These are phyloP conservation scores for Forbesichthys agassizii DNA, from an alignment of 2,113 vertebrate species.

Conservation along the genomic window DNA sequence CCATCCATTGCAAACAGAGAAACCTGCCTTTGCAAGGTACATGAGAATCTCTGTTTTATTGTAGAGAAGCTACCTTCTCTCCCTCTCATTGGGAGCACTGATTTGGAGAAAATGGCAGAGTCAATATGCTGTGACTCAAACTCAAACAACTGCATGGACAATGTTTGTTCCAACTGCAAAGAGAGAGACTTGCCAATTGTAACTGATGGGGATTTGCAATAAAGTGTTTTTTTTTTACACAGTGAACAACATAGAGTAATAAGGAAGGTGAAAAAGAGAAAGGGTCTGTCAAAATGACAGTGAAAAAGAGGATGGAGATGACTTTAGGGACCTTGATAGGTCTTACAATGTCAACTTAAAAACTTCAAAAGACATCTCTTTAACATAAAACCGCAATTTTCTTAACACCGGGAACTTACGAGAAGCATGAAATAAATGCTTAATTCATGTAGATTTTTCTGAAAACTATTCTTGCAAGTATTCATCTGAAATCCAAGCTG, in stretches of 20 bases:
- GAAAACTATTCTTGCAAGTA: background rate
- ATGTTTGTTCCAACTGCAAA: constrained; percentile 4
- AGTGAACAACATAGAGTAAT: background rate
- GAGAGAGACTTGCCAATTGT: constrained; percentile 3
- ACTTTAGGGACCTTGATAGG: background rate
- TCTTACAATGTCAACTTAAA: background rate
- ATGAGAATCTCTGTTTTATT: background rate
- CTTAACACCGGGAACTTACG: background rate
- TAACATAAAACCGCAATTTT: background rate
- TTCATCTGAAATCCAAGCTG: background rate
- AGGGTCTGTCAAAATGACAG: background rate
- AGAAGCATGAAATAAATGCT: background rate
- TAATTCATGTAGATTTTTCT: constrained; percentile 18
- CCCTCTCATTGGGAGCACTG: background rate
- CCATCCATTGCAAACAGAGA: constrained; percentile 10
- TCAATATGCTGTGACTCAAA: constrained; percentile 1
- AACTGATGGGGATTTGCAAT: background rate
- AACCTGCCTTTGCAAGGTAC: constrained; percentile 5
- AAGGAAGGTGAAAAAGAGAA: background rate
- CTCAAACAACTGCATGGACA: constrained; percentile 8
- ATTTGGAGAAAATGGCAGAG: constrained; percentile 1
- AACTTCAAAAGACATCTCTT: background rate
- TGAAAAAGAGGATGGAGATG: background rate
- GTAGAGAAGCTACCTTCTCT: constrained; percentile 4
- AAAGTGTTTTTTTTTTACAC: background rate